phyloP scores from a whole-genome alignment of 2,797 vertebrate species.

The Brachyrhaphis roseni region DNA sequence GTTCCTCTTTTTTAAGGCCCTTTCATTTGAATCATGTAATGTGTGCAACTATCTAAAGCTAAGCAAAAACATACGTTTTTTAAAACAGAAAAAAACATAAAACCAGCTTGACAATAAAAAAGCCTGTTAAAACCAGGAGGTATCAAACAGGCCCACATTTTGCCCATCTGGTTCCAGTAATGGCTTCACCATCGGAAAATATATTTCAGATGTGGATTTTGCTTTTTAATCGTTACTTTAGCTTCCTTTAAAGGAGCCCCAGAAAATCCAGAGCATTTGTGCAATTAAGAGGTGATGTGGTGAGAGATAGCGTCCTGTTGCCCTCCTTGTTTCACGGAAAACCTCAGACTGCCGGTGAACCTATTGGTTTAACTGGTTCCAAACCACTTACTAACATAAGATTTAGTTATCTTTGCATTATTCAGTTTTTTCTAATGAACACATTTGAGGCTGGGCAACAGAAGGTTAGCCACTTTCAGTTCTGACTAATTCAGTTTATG shows the following conservation, averaged over 20 bases:
- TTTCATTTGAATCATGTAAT: conserved; percentile 24
- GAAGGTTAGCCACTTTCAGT: background rate
- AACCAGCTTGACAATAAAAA: conserved; percentile 66
- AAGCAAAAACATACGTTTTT: conserved; percentile 1
- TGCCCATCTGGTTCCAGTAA: conserved; percentile 79
- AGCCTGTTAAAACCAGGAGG: conserved; percentile 71
- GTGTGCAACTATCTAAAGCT: conserved; percentile 5
- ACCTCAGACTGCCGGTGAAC: background rate
- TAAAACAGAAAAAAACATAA: conserved; percentile 56
- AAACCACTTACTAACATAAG: background rate
- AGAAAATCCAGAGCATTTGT: conserved; percentile 51
- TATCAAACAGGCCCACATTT: conserved; percentile 63
- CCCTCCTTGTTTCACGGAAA: conserved; percentile 6
- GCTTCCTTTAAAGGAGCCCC: conserved; percentile 68
- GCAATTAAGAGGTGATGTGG: conserved; percentile 63
- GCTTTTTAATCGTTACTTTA: conserved; percentile 75
- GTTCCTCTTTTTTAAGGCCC: conserved; percentile 4
- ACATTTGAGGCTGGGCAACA: background rate
- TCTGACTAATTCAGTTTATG: background rate
- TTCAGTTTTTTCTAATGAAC: background rate
- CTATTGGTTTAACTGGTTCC: background rate
- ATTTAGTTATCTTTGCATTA: background rate
- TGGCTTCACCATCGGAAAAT: conserved; percentile 72
- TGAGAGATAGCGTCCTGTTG: conserved; percentile 57
- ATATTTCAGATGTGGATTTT: conserved; percentile 80